These are phyloP conservation scores for Trachelus stipa DNA, from an alignment of 2,888 invertebrate genomes.

Conservation along the genomic window DNA sequence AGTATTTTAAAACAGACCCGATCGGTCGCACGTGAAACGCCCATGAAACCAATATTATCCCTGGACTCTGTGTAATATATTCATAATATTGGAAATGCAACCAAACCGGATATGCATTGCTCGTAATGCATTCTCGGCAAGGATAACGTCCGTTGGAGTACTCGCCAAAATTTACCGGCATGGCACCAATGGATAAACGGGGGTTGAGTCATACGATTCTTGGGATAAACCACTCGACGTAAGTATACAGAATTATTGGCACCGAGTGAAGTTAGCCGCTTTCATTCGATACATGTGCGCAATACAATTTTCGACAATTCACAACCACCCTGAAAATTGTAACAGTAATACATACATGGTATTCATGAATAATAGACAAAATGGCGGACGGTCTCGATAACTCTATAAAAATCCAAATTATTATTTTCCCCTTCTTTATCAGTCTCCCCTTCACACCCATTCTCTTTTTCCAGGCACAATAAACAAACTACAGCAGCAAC, in stretches of 20 bases:
- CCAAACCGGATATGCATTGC: not conserved
- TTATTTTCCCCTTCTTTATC: not conserved
- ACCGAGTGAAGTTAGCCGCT: not conserved
- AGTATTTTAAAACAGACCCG: not conserved
- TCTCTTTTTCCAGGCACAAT: not conserved
- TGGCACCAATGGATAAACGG: not conserved
- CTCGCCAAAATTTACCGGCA: not conserved
- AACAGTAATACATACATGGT: not conserved
- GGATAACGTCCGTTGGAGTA: not conserved
- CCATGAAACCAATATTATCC: conserved; percentile 2
- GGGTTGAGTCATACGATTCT: not conserved
- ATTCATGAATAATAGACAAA: not conserved
- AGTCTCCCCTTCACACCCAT: not conserved
- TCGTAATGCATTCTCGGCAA: not conserved
- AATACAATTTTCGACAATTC: not conserved
- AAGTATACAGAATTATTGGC: not conserved
- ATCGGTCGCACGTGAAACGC: not conserved
- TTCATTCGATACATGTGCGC: not conserved
- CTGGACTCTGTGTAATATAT: not conserved
- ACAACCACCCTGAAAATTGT: not conserved
- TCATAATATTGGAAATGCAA: conserved; percentile 1
- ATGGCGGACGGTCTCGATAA: not conserved
- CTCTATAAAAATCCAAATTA: not conserved
- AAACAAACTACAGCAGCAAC: not conserved
- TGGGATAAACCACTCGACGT: not conserved